Conservation (phyloP, 2,888 invertebrate species). For the Netelia inedita region DNA sequence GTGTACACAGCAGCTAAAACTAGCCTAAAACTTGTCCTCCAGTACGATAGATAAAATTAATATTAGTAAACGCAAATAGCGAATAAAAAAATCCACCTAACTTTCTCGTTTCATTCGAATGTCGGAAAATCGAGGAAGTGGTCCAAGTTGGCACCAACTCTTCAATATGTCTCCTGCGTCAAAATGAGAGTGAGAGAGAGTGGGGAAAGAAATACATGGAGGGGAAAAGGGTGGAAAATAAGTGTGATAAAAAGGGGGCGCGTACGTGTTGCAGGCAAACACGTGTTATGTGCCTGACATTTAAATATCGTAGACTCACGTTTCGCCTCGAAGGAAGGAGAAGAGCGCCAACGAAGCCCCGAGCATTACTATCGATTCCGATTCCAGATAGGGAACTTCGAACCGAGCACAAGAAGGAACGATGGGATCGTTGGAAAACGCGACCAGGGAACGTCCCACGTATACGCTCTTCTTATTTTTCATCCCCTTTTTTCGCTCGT, state of each 20-base stretch:
- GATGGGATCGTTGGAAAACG: constrained; percentile 7
- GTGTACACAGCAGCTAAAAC: too few species aligned
- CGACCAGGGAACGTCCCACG: constrained; percentile 13
- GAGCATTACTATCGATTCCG: constrained; percentile 78
- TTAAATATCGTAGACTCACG: constrained; percentile 82
- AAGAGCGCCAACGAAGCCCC: constrained; percentile 53
- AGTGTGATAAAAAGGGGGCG: constrained; percentile 31
- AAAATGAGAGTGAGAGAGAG: constrained; percentile 29
- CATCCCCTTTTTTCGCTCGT: constrained; percentile 6
- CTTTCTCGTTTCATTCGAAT: background rate
- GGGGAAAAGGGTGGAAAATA: constrained; percentile 43
- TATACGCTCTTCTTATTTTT: constrained; percentile 23
- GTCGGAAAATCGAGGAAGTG: background rate
- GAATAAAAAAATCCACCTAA: too few species aligned
- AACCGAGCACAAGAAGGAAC: background rate
- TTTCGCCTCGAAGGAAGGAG: constrained; percentile 42
- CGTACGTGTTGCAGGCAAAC: constrained; percentile 29
- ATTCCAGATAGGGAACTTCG: constrained; percentile 76
- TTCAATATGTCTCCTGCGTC: background rate
- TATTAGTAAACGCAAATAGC: too few species aligned
- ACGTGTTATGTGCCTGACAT: constrained; percentile 83
- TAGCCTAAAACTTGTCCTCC: too few species aligned
- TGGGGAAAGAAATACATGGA: background rate
- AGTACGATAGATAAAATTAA: too few species aligned
- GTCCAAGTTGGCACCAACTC: background rate